Conservation (phyloP, 2,797 vertebrate species). For the Paedocypris micromegethes region DNA sequence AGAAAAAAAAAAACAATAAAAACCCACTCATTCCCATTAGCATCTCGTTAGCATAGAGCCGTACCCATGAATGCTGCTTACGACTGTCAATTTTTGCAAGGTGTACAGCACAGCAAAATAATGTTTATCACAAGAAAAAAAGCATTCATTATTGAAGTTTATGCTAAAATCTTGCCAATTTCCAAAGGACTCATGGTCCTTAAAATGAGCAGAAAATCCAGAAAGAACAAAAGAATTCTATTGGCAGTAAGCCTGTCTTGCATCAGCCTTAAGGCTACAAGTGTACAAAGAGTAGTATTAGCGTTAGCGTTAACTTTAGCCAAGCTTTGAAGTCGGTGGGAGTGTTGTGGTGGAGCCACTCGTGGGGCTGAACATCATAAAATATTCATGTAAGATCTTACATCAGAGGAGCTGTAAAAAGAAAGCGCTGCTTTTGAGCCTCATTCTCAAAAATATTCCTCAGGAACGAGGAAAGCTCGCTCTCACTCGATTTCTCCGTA, state of each 20-base stretch:
- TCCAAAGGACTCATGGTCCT: constrained; percentile 6
- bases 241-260: constrained; percentile 9
- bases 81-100: too few species aligned
- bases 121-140: too few species aligned
- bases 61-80: too few species aligned
- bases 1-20: too few species aligned
- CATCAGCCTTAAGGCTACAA: constrained; percentile 1
- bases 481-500: not conserved
- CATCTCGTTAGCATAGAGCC: too few species aligned
- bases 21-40: too few species aligned
- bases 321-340: constrained; percentile 21
- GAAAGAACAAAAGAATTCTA: constrained; percentile 17
- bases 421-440: constrained; percentile 24
- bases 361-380: constrained; percentile 21
- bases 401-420: constrained; percentile 21
- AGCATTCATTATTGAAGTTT: not conserved
- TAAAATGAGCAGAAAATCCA: not conserved
- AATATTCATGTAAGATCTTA: constrained; percentile 26
- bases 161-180: not conserved
- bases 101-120: too few species aligned
- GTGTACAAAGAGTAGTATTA: not conserved
- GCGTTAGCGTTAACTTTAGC: constrained; percentile 31
- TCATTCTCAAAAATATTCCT: constrained; percentile 24
- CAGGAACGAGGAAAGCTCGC: constrained; percentile 17
- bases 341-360: constrained; percentile 25